A percentile compares a stretch with the other conserved stretches of the same genome.
These are phyloP conservation scores for Craterocephalus amniculus DNA, from an alignment of 2,797 vertebrate genomes.

Conservation along the genomic window DNA sequence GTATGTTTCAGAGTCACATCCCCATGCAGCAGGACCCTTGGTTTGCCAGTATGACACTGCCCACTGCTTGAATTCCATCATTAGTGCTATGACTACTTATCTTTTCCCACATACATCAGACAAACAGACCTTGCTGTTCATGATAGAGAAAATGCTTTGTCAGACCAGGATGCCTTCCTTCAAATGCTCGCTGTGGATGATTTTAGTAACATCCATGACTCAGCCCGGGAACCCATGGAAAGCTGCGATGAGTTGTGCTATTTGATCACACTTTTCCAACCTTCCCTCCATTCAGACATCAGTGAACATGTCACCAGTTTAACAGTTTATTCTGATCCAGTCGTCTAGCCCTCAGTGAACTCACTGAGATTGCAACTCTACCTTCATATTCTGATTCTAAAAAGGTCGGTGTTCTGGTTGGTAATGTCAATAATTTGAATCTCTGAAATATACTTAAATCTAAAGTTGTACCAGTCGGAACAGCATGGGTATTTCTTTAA, in stretches of 20 bases:
- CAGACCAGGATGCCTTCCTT: background rate
- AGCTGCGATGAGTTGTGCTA: background rate
- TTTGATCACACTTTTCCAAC: background rate
- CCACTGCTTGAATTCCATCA: background rate
- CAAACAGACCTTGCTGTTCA: background rate
- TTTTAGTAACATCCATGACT: too few relatives aligned
- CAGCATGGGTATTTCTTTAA: background rate
- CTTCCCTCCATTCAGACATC: background rate
- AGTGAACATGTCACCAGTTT: background rate
- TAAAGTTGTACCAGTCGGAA: background rate
- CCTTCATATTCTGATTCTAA: background rate
- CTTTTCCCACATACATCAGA: background rate
- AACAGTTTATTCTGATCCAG: too few relatives aligned
- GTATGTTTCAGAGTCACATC: background rate
- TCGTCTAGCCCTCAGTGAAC: background rate
- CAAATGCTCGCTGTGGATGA: background rate
- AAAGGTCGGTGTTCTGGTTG: background rate
- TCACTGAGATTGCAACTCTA: background rate
- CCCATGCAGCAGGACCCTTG: background rate
- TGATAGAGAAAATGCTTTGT: background rate
- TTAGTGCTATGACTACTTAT: background rate
- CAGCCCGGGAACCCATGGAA: background rate
- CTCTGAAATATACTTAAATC: background rate
- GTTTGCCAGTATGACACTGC: background rate
- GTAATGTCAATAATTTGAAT: background rate